Evolutionary conservation across 2,888 invertebrate genomes (phyloP).

Genomic region (Drosophila prostipennis): DNA sequence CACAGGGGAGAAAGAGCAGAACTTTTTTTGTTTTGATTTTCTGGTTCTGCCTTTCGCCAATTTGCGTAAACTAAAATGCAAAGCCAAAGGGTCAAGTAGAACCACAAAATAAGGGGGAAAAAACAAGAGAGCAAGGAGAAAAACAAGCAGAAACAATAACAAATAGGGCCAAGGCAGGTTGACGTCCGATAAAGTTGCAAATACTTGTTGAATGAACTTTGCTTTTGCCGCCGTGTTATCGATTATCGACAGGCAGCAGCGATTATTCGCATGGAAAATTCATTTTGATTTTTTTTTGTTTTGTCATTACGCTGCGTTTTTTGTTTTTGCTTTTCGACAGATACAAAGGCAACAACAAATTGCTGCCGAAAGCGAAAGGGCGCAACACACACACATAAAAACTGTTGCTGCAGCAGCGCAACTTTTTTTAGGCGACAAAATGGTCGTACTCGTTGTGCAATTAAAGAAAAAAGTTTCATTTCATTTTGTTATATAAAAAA

Average conservation of each 20-base stretch:
- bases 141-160: slow-evolving; percentile 23
- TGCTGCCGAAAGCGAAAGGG: slow-evolving; percentile 77
- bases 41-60: slow-evolving; percentile 19
- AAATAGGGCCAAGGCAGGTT: slow-evolving; percentile 57
- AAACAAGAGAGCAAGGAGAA: slow-evolving; percentile 21
- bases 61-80: slow-evolving; percentile 68
- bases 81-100: slow-evolving; percentile 68
- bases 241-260: slow-evolving; percentile 41
- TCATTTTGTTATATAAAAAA: no score
- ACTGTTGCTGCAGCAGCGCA: slow-evolving; percentile 39
- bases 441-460: slow-evolving; percentile 44
- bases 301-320: slow-evolving; percentile 52
- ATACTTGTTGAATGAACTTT: slow-evolving; percentile 56
- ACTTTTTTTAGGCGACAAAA: slow-evolving; percentile 64
- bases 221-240: slow-evolving; percentile 47
- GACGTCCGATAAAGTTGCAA: slow-evolving; percentile 73
- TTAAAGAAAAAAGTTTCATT: no score
- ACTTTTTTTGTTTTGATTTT: slow-evolving; percentile 21
- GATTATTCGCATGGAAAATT: slow-evolving; percentile 37
- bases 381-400: slow-evolving; percentile 43
- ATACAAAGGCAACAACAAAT: slow-evolving; percentile 38
- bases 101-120: slow-evolving; percentile 37
- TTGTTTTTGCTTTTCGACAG: slow-evolving; percentile 28
- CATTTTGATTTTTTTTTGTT: slow-evolving; percentile 17
- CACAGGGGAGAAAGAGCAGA: not conserved